A percentile compares a stretch with the other conserved stretches of the same genome.
Evolutionary conservation across 2,888 invertebrate species (phyloP).

Genomic region (Hofmannophila pseudospretella): DNA sequence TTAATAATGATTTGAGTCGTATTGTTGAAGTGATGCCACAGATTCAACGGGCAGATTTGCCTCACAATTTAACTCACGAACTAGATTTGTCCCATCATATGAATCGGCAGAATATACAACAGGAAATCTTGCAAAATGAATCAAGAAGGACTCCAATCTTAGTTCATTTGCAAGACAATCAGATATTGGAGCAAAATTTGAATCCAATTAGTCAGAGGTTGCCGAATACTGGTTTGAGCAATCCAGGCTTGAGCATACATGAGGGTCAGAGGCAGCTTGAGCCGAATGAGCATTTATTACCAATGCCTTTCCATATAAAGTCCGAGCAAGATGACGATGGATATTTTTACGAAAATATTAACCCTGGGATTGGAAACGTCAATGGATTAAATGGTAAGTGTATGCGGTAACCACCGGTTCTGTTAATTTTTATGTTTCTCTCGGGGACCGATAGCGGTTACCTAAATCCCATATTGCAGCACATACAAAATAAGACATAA

Average conservation of each 20-base stretch:
- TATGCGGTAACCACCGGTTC: not conserved
- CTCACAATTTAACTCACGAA: constrained; percentile 45
- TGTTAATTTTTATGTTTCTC: too few species aligned
- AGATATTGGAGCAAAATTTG: constrained; percentile 29
- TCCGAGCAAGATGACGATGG: constrained; percentile 63
- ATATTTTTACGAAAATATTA: constrained; percentile 60
- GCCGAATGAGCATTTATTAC: constrained; percentile 39
- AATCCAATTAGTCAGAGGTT: constrained; percentile 24
- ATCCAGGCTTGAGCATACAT: constrained; percentile 15
- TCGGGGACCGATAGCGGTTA: too few species aligned
- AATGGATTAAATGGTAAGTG: constrained; percentile 50
- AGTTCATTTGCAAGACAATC: constrained; percentile 14
- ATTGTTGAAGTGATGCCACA: constrained; percentile 32
- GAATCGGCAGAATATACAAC: constrained; percentile 40
- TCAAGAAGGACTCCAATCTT: constrained; percentile 30
- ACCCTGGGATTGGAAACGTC: constrained; percentile 35
- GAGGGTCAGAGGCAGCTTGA: constrained; percentile 32
- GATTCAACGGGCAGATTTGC: constrained; percentile 29
- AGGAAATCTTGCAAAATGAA: constrained; percentile 30
- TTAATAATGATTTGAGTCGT: constrained; percentile 43
- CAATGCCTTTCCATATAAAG: constrained; percentile 64
- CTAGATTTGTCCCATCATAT: constrained; percentile 48
- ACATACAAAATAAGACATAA: too few species aligned
- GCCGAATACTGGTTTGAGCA: constrained; percentile 34
- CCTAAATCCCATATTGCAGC: too few species aligned